Evolutionary conservation across 2,888 invertebrate species (phyloP).

Genomic region (Xestoiulus laeticollis): DNA sequence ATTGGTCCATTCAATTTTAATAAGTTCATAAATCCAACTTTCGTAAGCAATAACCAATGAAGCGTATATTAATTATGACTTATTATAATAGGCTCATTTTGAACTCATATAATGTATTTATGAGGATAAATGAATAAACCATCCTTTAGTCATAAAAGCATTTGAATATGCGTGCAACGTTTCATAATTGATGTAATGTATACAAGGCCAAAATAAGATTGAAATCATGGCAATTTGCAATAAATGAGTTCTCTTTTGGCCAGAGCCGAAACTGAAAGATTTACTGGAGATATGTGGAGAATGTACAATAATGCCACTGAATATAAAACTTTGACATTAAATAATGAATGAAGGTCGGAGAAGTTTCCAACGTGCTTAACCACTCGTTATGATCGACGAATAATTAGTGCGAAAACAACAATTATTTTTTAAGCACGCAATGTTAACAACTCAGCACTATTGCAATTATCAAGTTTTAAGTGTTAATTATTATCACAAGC

Average conservation of each 20-base stretch:
- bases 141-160: not conserved
- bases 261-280: not conserved
- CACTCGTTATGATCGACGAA: not conserved
- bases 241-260: not conserved
- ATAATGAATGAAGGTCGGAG: not conserved
- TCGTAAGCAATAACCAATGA: not conserved
- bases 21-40: not conserved
- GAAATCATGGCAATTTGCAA: not conserved
- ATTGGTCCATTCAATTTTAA: not conserved
- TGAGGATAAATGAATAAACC: not conserved
- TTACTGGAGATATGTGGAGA: not conserved
- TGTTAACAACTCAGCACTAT: not conserved
- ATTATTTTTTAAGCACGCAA: not conserved
- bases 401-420: not conserved
- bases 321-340: not conserved
- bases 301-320: not conserved
- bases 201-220: not conserved
- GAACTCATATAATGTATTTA: not conserved
- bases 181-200: not conserved
- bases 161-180: not conserved
- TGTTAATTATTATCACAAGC: not conserved
- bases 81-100: not conserved
- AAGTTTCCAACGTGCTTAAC: not conserved
- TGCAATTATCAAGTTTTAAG: not conserved
- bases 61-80: not conserved